Conservation (phyloP, 2,113 vertebrate species). For the Barbus barbus region DNA sequence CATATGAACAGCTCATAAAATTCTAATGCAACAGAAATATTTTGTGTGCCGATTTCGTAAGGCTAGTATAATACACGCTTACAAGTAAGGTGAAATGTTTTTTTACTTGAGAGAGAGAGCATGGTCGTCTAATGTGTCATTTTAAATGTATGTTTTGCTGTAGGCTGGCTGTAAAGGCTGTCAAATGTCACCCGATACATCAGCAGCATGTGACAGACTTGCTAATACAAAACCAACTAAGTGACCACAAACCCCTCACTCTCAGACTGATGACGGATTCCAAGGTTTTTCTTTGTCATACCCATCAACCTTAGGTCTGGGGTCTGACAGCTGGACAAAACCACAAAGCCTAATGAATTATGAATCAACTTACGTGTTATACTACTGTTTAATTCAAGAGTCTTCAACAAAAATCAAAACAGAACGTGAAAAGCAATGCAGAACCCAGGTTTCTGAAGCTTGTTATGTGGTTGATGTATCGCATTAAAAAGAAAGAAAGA, state of each 20-base stretch:
- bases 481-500: too few relatives aligned
- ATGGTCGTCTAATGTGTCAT: background rate
- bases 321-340: slow-evolving; percentile 51
- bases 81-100: background rate
- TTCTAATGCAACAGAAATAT: background rate
- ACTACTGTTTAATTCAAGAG: slow-evolving; percentile 3
- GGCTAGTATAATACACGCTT: background rate
- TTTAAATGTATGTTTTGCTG: slow-evolving; percentile 3
- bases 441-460: background rate
- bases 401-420: background rate
- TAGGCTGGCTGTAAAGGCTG: slow-evolving; percentile 51
- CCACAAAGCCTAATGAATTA: slow-evolving; percentile 54
- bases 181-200: slow-evolving; percentile 73
- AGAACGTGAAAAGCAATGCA: background rate
- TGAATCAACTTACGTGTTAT: slow-evolving; percentile 23
- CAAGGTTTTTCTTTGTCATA: slow-evolving; percentile 36
- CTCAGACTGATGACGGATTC: slow-evolving; percentile 66
- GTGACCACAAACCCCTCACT: slow-evolving; percentile 63
- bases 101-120: background rate
- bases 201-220: slow-evolving; percentile 69
- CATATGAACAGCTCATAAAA: background rate
- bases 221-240: slow-evolving; percentile 72
- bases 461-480: background rate
- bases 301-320: slow-evolving; percentile 19
- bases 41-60: background rate